Evolutionary conservation across 2,113 vertebrate species (phyloP).

Genomic region (Eubucco bourcierii): DNA sequence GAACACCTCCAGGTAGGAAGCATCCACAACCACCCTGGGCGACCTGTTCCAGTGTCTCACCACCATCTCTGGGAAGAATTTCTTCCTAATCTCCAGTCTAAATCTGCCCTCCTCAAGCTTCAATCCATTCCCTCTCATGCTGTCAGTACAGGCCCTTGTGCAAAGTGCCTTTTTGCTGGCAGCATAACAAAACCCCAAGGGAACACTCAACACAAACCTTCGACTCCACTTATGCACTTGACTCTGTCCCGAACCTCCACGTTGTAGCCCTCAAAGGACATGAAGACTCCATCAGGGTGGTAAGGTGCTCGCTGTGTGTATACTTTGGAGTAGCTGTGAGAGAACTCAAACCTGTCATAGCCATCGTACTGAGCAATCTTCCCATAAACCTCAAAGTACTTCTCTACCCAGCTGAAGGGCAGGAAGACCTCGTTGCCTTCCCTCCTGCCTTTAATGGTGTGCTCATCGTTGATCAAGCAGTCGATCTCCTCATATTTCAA

Average conservation of each 20-base stretch:
- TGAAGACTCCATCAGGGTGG: constrained; percentile 94
- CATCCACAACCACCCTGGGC: no score
- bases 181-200: background rate
- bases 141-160: no score
- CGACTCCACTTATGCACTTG: constrained; percentile 97
- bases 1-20: no score
- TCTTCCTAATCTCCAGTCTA: no score
- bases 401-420: constrained; percentile 95
- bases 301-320: constrained; percentile 92
- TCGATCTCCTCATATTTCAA: constrained; percentile 93
- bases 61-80: no score
- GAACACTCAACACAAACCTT: constrained; percentile 78
- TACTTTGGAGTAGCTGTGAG: constrained; percentile 97
- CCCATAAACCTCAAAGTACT: constrained; percentile 97
- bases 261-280: constrained; percentile 99
- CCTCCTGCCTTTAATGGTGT: constrained; percentile 86
- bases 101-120: no score
- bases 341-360: constrained; percentile 94
- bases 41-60: no score
- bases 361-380: constrained; percentile 90
- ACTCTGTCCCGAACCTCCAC: constrained; percentile 96
- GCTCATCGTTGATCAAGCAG: constrained; percentile 95
- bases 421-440: constrained; percentile 92
- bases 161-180: no score
- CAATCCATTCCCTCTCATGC: no score